Base-by-base conservation (phyloP, 2,113 vertebrate species). In the Platycercus adscitus region DNA sequence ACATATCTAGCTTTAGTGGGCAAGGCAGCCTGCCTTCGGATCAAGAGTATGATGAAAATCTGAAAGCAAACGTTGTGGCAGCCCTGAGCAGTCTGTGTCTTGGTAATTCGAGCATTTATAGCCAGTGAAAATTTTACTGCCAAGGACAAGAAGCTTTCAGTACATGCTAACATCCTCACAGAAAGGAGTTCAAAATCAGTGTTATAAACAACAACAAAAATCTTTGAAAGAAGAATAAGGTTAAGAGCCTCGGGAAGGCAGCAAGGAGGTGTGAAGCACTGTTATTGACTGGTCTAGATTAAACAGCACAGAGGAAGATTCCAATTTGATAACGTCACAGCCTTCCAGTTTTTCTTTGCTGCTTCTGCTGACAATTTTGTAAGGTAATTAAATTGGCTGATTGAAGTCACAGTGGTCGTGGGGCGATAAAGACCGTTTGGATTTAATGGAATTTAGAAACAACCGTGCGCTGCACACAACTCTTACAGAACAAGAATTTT, bases 361-460 rank as follows among this genome's bases (percentile, higher is more conserved):
- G 89, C 94, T 97, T 97, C 97, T 98, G 97, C 97, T 97, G 97
- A 98, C 98, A 98, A 98, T 98, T 98, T 98, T 97, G 97, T 98
- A 98, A 98, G 97, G 98, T 98, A 98, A 98, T 98, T 98, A 98
- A 98, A 98, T 98, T 98, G 98, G 97, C 97, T 98, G 98, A 98
- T 98, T 98, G 98, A 98, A 98, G 98, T 98, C 98, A 97, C 96
- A 97, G 97, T 98, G 98, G 97, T 98, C 98, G 97, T 98, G 97
- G 96, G 95, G 98, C 24, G 98, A 98, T 98, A 98, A 98, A 98
- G 97, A 98, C 98, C 97, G 96, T 98, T 98, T 98, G 98, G 97
- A 98, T 98, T 98, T 98, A 98, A 98, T 98, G 97, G 98, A 98
- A 98, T 98, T 98, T 98, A 98, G 98, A 96, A 98, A 98, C 98